A percentile compares a stretch with the other conserved stretches of the same genome.
These are phyloP conservation scores for Epizoanthus fatuus DNA, from an alignment of 92 coral and sea anemone genomes.

Conservation along the genomic window DNA sequence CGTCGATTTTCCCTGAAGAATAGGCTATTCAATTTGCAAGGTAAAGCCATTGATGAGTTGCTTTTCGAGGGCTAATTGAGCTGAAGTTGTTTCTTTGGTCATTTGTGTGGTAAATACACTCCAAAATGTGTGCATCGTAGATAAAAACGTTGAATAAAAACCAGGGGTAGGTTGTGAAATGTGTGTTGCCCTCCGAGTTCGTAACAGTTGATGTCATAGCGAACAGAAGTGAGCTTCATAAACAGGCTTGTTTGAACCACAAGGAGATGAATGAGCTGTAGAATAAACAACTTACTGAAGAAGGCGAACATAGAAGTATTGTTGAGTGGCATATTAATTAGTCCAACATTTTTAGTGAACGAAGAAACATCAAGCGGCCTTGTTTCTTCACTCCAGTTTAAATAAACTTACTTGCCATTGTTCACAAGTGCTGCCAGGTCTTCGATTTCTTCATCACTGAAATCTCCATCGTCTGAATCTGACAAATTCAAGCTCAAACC, in stretches of 20 bases:
- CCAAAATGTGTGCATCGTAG: too few relatives aligned
- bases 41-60: too few relatives aligned
- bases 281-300: constrained; percentile 20
- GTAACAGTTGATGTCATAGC: constrained; percentile 15
- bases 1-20: too few relatives aligned
- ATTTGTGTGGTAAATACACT: too few relatives aligned
- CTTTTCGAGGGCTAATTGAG: too few relatives aligned
- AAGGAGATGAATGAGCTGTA: constrained; percentile 17
- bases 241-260: constrained; percentile 30
- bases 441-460: constrained; percentile 20
- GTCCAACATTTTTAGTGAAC: background rate
- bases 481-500: background rate
- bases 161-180: background rate
- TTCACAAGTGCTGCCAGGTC: constrained; percentile 7
- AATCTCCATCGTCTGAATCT: background rate
- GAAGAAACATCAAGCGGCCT: constrained; percentile 5
- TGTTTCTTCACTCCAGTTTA: constrained; percentile 27
- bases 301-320: background rate
- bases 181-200: background rate
- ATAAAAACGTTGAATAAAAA: too few relatives aligned
- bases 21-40: too few relatives aligned
- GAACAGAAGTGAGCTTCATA: constrained; percentile 8
- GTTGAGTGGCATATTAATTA: background rate
- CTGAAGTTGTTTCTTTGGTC: too few relatives aligned
- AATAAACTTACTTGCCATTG: constrained; percentile 4